phyloP scores from a whole-genome alignment of 2,888 invertebrate genomes.

The Alviniconcha strummeri region DNA sequence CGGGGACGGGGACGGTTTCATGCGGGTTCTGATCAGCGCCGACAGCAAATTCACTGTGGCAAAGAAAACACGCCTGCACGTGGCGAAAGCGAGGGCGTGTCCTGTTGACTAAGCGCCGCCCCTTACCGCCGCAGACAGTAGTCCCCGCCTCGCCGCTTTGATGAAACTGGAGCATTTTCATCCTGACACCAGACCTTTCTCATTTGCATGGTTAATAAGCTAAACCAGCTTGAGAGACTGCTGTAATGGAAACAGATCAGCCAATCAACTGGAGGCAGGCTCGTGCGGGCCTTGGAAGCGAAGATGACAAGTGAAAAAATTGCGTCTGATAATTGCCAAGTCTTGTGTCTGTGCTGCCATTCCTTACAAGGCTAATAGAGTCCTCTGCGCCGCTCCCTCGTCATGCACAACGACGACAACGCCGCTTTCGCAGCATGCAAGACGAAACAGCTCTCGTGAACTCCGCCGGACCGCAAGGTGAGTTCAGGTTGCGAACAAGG shows the following conservation, averaged over 20 bases:
- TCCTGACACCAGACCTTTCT: neutral
- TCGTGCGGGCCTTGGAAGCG: constrained; percentile 20
- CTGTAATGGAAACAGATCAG: constrained; percentile 17
- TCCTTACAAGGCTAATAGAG: constrained; percentile 25
- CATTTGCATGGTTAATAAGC: constrained; percentile 28
- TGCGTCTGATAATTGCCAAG: constrained; percentile 27
- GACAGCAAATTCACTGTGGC: neutral
- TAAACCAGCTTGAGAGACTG: constrained; percentile 17
- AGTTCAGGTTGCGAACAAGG: neutral
- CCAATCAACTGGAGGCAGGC: constrained; percentile 28
- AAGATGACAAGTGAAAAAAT: constrained; percentile 28
- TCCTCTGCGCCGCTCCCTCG: neutral
- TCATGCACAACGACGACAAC: constrained; percentile 13
- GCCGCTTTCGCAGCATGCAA: constrained; percentile 26
- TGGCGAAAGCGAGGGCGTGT: neutral
- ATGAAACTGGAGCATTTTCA: neutral
- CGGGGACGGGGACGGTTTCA: no score
- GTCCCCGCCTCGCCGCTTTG: neutral
- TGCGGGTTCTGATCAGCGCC: no score
- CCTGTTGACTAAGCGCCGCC: constrained; percentile 17
- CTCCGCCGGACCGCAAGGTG: constrained; percentile 22
- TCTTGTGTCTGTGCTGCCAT: constrained; percentile 18
- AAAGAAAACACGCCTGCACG: constrained; percentile 20
- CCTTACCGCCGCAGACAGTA: neutral
- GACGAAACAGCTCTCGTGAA: constrained; percentile 17